Percentiles rank a stretch among this genome's conserved stretches.
Evolutionary conservation across 2,888 invertebrate genomes (phyloP).

Genomic region (Amphiduros pacificus): DNA sequence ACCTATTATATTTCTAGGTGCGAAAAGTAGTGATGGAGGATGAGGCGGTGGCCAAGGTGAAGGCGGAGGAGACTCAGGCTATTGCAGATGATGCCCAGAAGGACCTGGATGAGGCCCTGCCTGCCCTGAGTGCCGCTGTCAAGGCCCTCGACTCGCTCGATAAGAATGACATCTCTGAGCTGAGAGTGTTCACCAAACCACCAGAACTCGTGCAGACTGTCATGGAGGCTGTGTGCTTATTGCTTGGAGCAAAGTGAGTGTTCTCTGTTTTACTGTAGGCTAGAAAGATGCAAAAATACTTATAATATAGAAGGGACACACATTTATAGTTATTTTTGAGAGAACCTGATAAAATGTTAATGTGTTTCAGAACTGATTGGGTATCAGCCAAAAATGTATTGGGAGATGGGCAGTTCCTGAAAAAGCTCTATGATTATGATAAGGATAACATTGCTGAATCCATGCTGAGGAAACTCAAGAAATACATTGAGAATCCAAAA

Average conservation of each 20-base stretch:
- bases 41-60: conserved; percentile 80
- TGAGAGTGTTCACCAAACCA: conserved; percentile 85
- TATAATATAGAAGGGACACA: too few species aligned
- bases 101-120: conserved; percentile 84
- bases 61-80: conserved; percentile 80
- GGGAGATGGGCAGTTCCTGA: conserved; percentile 81
- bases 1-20: conserved; percentile 54
- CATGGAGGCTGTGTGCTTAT: conserved; percentile 88
- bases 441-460: conserved; percentile 83
- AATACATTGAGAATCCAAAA: conserved; percentile 81
- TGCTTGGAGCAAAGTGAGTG: conserved; percentile 78
- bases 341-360: neutral
- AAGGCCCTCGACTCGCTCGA: conserved; percentile 82
- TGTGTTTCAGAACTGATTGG: conserved; percentile 77
- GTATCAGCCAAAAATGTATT: conserved; percentile 78
- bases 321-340: neutral
- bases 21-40: conserved; percentile 78
- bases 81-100: conserved; percentile 83
- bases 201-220: conserved; percentile 82
- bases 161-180: conserved; percentile 87
- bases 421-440: conserved; percentile 79
- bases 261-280: too few species aligned
- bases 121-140: conserved; percentile 81
- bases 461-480: conserved; percentile 74
- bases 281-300: too few species aligned